Evolutionary conservation across 2,797 vertebrate species (phyloP).

Genomic region (Menidia menidia): DNA sequence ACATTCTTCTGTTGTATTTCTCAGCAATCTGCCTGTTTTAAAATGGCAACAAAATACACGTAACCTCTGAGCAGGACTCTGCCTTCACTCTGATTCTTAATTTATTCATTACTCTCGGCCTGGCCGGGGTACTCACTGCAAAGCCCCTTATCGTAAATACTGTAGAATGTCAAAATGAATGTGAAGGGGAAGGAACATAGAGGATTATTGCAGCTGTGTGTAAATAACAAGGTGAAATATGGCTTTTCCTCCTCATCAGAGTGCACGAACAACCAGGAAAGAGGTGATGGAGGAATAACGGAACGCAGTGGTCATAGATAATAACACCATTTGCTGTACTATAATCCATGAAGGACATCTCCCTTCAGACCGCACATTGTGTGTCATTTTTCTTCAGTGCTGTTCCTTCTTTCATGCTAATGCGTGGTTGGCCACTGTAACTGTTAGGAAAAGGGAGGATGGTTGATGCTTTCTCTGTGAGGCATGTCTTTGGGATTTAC

Average conservation of each 20-base stretch:
- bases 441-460: slow-evolving; percentile 49
- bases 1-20: slow-evolving; percentile 57
- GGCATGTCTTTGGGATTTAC: slow-evolving; percentile 53
- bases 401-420: slow-evolving; percentile 54
- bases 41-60: slow-evolving; percentile 72
- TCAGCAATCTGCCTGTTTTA: slow-evolving; percentile 57
- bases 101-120: slow-evolving; percentile 74
- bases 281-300: slow-evolving; percentile 45
- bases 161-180: slow-evolving; percentile 65
- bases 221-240: slow-evolving; percentile 68
- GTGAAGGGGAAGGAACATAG: slow-evolving; percentile 42
- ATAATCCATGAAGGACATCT: slow-evolving; percentile 68
- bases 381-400: slow-evolving; percentile 57
- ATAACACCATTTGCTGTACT: slow-evolving; percentile 65
- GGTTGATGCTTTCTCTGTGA: slow-evolving; percentile 57
- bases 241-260: slow-evolving; percentile 32
- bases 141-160: slow-evolving; percentile 63
- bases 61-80: slow-evolving; percentile 69
- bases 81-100: slow-evolving; percentile 67
- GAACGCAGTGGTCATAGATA: slow-evolving; percentile 63
- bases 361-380: slow-evolving; percentile 50
- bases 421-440: slow-evolving; percentile 51
- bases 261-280: slow-evolving; percentile 28
- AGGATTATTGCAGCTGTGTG: slow-evolving; percentile 65
- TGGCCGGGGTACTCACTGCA: slow-evolving; percentile 20